Evolutionary conservation across 2,113 vertebrate genomes (phyloP).

Genomic region (Climacteris rufus): DNA sequence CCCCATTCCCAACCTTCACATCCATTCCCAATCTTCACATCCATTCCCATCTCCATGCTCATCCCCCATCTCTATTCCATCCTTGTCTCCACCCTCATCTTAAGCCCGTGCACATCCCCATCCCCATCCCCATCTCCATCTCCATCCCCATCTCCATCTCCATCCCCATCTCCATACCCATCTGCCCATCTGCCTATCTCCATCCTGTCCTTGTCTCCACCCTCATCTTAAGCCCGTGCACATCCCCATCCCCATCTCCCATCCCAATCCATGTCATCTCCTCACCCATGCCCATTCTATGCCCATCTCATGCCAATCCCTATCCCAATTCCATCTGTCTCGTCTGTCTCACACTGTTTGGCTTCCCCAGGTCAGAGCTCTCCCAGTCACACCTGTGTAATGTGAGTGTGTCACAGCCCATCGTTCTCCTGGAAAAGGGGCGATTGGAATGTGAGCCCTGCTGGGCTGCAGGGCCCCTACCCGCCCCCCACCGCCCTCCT

Average conservation of each 20-base stretch:
- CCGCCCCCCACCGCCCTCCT: neutral
- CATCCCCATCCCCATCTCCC: neutral
- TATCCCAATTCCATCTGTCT: neutral
- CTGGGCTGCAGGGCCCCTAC: neutral
- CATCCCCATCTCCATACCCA: too few species aligned
- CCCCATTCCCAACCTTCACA: neutral
- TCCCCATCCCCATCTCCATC: neutral
- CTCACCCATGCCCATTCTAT: neutral
- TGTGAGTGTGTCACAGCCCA: fast-evolving
- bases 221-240: neutral
- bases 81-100: neutral
- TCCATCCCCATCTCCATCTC: too few species aligned
- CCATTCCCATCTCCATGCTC: too few species aligned
- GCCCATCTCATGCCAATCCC: neutral
- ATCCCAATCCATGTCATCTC: neutral
- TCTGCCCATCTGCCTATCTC: neutral
- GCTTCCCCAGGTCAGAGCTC: neutral
- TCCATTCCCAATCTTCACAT: neutral
- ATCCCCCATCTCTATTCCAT: neutral
- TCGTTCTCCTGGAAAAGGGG: fast-evolving
- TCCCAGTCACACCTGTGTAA: neutral
- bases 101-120: neutral
- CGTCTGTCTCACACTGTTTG: neutral
- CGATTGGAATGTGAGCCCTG: fast-evolving
- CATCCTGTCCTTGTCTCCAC: neutral